phyloP scores from a whole-genome alignment of 2,113 vertebrate species.

The Rutilus rutilus region DNA sequence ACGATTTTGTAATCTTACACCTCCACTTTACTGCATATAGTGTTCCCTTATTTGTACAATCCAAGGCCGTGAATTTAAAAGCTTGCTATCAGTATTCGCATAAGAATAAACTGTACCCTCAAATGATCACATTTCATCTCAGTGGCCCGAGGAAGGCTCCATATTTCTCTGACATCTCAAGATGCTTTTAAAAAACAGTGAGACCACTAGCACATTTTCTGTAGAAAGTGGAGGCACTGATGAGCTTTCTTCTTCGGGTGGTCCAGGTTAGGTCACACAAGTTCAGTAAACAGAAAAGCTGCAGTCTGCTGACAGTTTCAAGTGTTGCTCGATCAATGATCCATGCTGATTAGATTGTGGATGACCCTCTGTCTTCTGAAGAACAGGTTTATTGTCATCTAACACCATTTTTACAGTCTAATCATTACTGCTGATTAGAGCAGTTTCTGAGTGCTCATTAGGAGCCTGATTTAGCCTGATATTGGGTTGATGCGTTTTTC shows the following conservation, averaged over 20 bases:
- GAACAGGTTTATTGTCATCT: conserved; percentile 30
- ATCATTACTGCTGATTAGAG: conserved; percentile 36
- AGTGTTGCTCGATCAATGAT: conserved; percentile 6
- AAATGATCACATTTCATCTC: neutral
- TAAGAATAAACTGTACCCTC: neutral
- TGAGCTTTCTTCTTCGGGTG: neutral
- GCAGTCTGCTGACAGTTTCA: neutral
- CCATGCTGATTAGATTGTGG: neutral
- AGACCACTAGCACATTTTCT: conserved; percentile 9
- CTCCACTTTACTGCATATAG: neutral
- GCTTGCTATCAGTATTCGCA: neutral
- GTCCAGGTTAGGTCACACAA: conserved; percentile 62
- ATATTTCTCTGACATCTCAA: neutral
- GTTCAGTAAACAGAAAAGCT: conserved; percentile 53
- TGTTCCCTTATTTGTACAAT: neutral
- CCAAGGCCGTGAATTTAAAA: neutral
- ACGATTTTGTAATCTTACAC: neutral
- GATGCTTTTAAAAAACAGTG: neutral
- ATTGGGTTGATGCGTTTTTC: neutral
- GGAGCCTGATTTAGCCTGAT: neutral
- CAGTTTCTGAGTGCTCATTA: neutral
- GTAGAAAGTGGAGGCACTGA: conserved; percentile 6
- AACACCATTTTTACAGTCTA: conserved; percentile 11
- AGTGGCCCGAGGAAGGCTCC: neutral
- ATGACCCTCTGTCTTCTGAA: conserved; percentile 8